Evolutionary conservation across 2,888 invertebrate genomes (phyloP).

Genomic region (Cylindroiulus punctatus): DNA sequence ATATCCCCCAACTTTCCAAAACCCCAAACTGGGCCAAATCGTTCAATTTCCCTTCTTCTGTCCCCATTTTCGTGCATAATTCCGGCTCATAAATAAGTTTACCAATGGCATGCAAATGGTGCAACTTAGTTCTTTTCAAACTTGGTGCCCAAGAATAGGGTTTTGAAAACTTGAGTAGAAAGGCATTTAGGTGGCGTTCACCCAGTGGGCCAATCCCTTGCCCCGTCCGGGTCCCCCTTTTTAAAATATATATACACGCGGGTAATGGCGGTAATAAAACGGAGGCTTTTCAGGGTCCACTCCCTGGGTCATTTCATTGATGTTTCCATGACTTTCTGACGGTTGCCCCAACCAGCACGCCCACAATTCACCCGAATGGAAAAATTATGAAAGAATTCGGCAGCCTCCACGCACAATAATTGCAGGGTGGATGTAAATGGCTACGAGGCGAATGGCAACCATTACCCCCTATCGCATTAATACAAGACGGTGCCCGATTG

Average conservation of each 20-base stretch:
- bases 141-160: neutral
- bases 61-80: no score
- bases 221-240: neutral
- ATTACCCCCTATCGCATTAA: neutral
- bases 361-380: conserved; percentile 6
- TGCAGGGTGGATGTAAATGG: conserved; percentile 20
- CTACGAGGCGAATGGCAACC: neutral
- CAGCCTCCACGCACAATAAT: conserved; percentile 3
- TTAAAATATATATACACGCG: neutral
- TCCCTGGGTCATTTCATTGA: conserved; percentile 7
- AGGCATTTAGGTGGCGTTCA: neutral
- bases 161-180: neutral
- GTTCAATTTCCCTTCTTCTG: no score
- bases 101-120: neutral
- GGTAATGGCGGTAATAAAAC: neutral
- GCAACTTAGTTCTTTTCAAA: neutral
- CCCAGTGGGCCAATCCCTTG: neutral
- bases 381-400: conserved; percentile 32
- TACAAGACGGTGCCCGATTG: neutral
- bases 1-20: no score
- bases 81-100: neutral
- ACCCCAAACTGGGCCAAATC: no score
- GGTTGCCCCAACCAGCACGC: neutral
- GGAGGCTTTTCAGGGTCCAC: conserved; percentile 32
- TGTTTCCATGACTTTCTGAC: conserved; percentile 21